Evolutionary conservation across 2,888 invertebrate species (phyloP).

Genomic region (Amphipyra tragopoginis): DNA sequence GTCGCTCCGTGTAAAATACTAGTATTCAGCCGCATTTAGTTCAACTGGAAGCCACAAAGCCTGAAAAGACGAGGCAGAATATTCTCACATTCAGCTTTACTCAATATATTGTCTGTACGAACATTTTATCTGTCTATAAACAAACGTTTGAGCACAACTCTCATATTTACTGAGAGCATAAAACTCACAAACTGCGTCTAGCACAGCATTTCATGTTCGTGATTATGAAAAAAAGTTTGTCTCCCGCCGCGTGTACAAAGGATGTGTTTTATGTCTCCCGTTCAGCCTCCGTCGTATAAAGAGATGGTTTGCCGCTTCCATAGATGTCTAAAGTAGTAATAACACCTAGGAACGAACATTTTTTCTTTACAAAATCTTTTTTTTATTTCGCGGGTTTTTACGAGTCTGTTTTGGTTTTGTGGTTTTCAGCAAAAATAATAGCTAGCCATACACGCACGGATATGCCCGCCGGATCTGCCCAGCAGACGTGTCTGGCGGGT

Average conservation of each 20-base stretch:
- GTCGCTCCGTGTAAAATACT: too few relatives aligned
- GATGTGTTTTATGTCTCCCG: constrained; percentile 29
- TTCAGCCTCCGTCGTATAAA: constrained; percentile 5
- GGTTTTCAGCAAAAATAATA: too few relatives aligned
- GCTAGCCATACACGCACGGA: too few relatives aligned
- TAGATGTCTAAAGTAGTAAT: constrained; percentile 1
- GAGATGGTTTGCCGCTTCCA: constrained; percentile 1
- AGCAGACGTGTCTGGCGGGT: too few relatives aligned
- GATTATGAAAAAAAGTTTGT: constrained; percentile 55
- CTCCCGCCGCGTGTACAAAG: constrained; percentile 29
- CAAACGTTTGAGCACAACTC: constrained; percentile 9
- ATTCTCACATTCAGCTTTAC: too few relatives aligned
- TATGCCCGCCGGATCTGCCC: too few relatives aligned
- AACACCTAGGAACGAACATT: neutral
- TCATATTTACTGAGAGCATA: constrained; percentile 26
- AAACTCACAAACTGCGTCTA: constrained; percentile 23
- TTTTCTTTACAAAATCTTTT: neutral
- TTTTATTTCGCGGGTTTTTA: too few relatives aligned
- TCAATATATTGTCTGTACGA: neutral
- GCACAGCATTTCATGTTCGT: constrained; percentile 36
- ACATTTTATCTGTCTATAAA: neutral
- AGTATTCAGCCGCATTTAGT: too few relatives aligned
- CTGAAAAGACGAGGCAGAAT: too few relatives aligned
- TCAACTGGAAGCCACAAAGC: too few relatives aligned
- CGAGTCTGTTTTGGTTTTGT: too few relatives aligned